A percentile compares a stretch with the other conserved stretches of the same genome.
Conservation (phyloP, 2,888 invertebrate genomes). For the Drosophila maculinotata region DNA sequence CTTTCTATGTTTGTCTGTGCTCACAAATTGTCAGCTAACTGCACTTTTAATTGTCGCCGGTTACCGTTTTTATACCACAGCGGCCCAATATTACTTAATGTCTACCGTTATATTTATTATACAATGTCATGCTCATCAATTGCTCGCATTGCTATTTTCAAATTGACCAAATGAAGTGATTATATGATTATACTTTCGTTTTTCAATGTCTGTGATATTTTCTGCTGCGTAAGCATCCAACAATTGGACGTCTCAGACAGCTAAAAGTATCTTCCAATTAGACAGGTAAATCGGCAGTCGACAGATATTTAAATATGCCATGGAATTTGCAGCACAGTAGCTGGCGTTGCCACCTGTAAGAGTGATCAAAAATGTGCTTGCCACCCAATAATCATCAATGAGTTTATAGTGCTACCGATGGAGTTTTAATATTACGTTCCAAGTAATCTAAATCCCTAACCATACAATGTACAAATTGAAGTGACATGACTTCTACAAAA, state of each 20-base stretch:
- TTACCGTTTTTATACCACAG: constrained; percentile 58
- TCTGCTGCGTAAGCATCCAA: constrained; percentile 55
- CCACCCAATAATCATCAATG: no score
- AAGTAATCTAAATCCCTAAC: no score
- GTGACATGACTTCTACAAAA: no score
- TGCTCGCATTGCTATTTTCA: constrained; percentile 58
- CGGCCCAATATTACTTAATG: constrained; percentile 56
- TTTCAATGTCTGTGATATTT: constrained; percentile 39
- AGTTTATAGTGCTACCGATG: no score
- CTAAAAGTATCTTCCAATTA: constrained; percentile 37
- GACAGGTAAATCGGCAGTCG: constrained; percentile 1
- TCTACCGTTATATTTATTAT: constrained; percentile 63
- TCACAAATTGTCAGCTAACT: constrained; percentile 67
- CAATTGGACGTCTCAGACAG: constrained; percentile 32
- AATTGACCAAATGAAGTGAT: constrained; percentile 48
- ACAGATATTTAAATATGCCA: constrained; percentile 24
- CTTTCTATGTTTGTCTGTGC: constrained; percentile 30
- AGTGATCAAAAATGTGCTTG: background rate
- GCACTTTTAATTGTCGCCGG: constrained; percentile 50
- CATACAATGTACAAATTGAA: no score
- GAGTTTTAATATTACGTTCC: no score
- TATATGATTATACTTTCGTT: constrained; percentile 62
- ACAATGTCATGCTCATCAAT: constrained; percentile 73
- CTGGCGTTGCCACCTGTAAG: constrained; percentile 2
- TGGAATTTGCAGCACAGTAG: background rate